Percentiles rank a stretch among this genome's conserved stretches.
Evolutionary conservation across 2,113 vertebrate species (phyloP).

Genomic region (Arvicanthis niloticus): DNA sequence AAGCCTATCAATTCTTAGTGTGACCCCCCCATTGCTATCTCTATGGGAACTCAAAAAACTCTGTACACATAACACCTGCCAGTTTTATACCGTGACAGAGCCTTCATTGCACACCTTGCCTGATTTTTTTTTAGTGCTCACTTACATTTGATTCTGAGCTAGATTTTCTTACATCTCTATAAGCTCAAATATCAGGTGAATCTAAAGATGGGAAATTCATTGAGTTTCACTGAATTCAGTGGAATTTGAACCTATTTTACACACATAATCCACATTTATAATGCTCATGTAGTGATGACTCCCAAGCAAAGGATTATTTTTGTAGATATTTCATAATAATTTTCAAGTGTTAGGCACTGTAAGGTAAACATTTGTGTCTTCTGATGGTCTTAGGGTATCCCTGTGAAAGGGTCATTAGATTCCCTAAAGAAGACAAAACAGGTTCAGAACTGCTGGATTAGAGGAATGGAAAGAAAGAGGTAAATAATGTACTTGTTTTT

Average conservation of each 20-base stretch:
- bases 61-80: background rate
- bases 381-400: background rate
- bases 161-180: constrained; percentile 47
- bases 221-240: background rate
- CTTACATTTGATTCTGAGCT: constrained; percentile 40
- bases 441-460: background rate
- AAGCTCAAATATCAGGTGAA: constrained; percentile 61
- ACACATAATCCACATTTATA: constrained; percentile 74
- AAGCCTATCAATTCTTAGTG: background rate
- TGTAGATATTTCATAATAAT: background rate
- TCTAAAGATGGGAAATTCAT: constrained; percentile 58
- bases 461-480: background rate
- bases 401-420: background rate
- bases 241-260: constrained; percentile 64
- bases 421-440: background rate
- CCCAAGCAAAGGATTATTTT: background rate
- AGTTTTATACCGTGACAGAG: background rate
- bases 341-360: background rate
- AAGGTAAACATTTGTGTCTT: background rate
- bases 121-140: constrained; percentile 34
- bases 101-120: constrained; percentile 24
- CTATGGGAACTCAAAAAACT: background rate
- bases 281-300: background rate
- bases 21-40: background rate
- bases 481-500: background rate